These are phyloP conservation scores for Pyrgilauda ruficollis DNA, from an alignment of 2,113 vertebrate genomes.

Conservation along the genomic window DNA sequence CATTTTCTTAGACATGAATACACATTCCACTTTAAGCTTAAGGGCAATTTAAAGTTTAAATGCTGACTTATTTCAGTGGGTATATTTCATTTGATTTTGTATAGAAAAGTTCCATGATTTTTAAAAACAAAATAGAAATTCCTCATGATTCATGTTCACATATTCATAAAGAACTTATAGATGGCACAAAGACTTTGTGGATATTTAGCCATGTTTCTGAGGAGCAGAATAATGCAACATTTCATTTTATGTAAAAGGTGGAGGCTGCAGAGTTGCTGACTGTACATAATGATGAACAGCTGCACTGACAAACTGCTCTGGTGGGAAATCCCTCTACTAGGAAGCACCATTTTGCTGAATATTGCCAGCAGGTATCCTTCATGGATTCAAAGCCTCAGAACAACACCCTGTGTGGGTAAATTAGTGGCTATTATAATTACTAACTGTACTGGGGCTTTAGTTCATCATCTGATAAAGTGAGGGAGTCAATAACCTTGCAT, in stretches of 20 bases:
- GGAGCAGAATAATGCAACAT: background rate
- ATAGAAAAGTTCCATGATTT: background rate
- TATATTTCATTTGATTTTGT: background rate
- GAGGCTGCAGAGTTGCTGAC: background rate
- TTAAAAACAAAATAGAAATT: background rate
- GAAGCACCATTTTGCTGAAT: background rate
- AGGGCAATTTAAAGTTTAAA: background rate
- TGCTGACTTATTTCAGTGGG: background rate
- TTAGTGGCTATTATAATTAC: background rate
- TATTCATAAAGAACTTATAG: background rate
- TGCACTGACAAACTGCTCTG: background rate
- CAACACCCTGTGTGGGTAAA: background rate
- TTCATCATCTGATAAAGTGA: background rate
- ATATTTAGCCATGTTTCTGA: background rate
- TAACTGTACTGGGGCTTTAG: background rate
- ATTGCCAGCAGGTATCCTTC: background rate
- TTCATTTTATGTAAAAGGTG: background rate
- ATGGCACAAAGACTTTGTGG: background rate
- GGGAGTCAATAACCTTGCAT: background rate
- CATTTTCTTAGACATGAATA: background rate
- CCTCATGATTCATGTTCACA: background rate
- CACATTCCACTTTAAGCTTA: background rate
- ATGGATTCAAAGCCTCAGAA: background rate
- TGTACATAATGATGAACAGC: background rate
- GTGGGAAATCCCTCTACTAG: background rate